phyloP scores from a whole-genome alignment of 2,113 vertebrate genomes.

The Oreotrochilus melanogaster region DNA sequence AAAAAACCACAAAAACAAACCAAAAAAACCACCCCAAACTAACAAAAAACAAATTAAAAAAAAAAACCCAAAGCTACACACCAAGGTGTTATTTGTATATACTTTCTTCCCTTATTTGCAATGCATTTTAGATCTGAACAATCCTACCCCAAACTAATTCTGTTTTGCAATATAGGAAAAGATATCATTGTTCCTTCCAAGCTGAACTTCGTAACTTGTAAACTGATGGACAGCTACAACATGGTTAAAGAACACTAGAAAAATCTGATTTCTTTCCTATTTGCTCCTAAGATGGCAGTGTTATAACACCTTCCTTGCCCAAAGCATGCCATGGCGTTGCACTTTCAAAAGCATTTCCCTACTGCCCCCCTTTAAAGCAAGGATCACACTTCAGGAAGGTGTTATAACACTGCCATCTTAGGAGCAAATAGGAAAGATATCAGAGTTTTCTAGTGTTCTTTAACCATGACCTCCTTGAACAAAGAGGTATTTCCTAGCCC shows the following conservation, averaged over 20 bases:
- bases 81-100: background rate
- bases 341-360: background rate
- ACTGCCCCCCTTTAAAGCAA: too few species aligned
- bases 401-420: background rate
- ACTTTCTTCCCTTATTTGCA: background rate
- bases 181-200: background rate
- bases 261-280: background rate
- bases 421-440: background rate
- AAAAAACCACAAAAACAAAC: background rate
- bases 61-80: too few species aligned
- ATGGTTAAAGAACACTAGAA: background rate
- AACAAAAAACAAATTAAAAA: too few species aligned
- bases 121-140: background rate
- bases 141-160: background rate
- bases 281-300: background rate
- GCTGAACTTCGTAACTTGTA: background rate
- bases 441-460: background rate
- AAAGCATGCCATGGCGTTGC: fast-evolving
- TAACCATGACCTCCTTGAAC: background rate
- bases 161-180: background rate
- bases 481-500: background rate
- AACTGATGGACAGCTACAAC: background rate
- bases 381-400: background rate
- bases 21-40: too few species aligned
- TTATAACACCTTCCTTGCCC: fast-evolving